phyloP scores from a whole-genome alignment of 2,888 invertebrate species.

The Trimorus sp. region DNA sequence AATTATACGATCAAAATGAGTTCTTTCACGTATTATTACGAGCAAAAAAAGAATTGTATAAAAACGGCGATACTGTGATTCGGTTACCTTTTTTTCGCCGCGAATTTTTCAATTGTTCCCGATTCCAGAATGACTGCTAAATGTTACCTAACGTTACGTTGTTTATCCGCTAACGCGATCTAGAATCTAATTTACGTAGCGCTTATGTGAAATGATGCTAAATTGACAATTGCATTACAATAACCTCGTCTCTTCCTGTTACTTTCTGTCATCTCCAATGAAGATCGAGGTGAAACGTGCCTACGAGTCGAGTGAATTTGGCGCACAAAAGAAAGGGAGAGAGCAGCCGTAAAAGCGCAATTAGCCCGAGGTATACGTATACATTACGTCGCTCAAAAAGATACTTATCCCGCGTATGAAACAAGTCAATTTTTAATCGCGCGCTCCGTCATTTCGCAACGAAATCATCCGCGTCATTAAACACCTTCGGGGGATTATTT shows the following conservation, averaged over 20 bases:
- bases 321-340: conserved; percentile 53
- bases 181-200: too few species aligned
- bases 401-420: conserved; percentile 56
- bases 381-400: conserved; percentile 58
- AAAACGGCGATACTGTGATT: too few species aligned
- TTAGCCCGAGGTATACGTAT: conserved; percentile 53
- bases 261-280: conserved; percentile 62
- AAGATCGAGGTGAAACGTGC: conserved; percentile 62
- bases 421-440: conserved; percentile 63
- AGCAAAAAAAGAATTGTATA: too few species aligned
- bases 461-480: conserved; percentile 59
- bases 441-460: conserved; percentile 58
- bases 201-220: conserved; percentile 4
- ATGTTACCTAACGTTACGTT: too few species aligned
- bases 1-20: too few species aligned
- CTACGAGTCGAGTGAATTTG: conserved; percentile 49
- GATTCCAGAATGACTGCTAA: too few species aligned
- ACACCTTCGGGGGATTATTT: conserved; percentile 56
- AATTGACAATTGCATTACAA: conserved; percentile 47
- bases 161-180: too few species aligned
- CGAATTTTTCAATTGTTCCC: too few species aligned
- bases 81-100: too few species aligned
- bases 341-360: conserved; percentile 46
- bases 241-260: conserved; percentile 61
- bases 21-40: too few species aligned